These are phyloP conservation scores for Carettochelys insculpta DNA, from an alignment of 2,113 vertebrate species.

Conservation along the genomic window DNA sequence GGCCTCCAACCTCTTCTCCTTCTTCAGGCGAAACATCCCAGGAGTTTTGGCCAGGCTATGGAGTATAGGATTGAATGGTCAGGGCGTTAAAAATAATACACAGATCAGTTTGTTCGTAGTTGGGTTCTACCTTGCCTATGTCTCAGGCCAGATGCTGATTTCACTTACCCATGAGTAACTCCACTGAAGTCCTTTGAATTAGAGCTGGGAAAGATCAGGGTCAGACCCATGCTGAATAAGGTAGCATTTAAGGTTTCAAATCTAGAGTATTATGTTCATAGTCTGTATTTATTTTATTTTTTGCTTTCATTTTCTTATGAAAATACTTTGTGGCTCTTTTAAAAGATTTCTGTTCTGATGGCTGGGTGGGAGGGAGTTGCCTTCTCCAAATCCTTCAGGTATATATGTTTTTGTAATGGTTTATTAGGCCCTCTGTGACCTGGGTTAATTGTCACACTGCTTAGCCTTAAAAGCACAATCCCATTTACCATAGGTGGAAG, in stretches of 20 bases:
- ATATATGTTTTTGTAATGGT: neutral
- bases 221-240: neutral
- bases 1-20: rapidly evolving
- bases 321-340: slow-evolving; percentile 26
- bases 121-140: neutral
- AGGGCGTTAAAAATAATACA: neutral
- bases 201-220: neutral
- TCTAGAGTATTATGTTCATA: neutral
- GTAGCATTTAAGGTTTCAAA: rapidly evolving
- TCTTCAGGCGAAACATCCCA: neutral
- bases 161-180: neutral
- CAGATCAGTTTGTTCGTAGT: neutral
- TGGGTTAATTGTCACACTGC: slow-evolving; percentile 57
- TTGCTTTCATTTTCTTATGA: neutral
- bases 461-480: neutral
- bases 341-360: slow-evolving; percentile 10
- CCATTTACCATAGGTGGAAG: slow-evolving; percentile 40
- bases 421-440: slow-evolving; percentile 54
- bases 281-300: neutral
- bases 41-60: neutral
- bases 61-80: neutral
- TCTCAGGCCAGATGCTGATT: neutral
- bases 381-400: slow-evolving; percentile 9
- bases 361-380: neutral
- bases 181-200: neutral